phyloP scores from a whole-genome alignment of 1,140 invertebrate genomes.

The Augochlora pura region DNA sequence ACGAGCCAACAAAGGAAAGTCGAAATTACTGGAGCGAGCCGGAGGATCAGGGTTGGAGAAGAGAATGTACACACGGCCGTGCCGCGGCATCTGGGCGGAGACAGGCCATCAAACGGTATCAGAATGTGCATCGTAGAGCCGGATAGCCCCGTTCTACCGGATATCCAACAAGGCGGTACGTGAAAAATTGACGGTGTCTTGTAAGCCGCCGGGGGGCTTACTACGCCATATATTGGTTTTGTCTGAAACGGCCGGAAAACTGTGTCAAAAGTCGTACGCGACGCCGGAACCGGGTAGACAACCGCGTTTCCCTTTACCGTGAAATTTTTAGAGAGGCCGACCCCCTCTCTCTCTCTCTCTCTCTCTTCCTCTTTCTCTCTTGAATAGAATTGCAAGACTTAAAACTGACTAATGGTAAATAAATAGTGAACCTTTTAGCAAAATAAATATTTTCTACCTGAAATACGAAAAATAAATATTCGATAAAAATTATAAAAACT shows the following conservation, averaged over 20 bases:
- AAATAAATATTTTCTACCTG: too few relatives aligned
- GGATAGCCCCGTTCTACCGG: neutral
- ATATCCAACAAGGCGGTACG: neutral
- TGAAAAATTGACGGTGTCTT: conserved; percentile 31
- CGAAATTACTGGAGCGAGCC: neutral
- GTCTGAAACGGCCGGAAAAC: conserved; percentile 15
- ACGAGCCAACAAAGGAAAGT: neutral
- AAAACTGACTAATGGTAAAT: too few relatives aligned
- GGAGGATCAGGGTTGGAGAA: neutral
- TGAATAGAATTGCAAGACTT: too few relatives aligned
- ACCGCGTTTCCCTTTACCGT: conserved; percentile 1
- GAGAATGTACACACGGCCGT: too few relatives aligned
- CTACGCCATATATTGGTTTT: neutral
- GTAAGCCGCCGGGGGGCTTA: conserved; percentile 3
- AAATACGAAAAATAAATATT: too few relatives aligned
- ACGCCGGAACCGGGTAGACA: neutral
- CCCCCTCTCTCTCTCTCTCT: neutral
- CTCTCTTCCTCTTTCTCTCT: too few relatives aligned
- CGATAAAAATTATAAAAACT: too few relatives aligned
- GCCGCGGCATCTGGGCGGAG: neutral
- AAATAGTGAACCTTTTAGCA: too few relatives aligned
- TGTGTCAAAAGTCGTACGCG: conserved; percentile 24
- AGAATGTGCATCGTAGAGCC: conserved; percentile 1
- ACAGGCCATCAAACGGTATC: conserved; percentile 31
- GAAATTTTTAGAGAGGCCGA: neutral